A percentile compares a stretch with the other conserved stretches of the same genome.
Evolutionary conservation across 1,140 invertebrate genomes (phyloP).

Genomic region (Holotrichia oblita): DNA sequence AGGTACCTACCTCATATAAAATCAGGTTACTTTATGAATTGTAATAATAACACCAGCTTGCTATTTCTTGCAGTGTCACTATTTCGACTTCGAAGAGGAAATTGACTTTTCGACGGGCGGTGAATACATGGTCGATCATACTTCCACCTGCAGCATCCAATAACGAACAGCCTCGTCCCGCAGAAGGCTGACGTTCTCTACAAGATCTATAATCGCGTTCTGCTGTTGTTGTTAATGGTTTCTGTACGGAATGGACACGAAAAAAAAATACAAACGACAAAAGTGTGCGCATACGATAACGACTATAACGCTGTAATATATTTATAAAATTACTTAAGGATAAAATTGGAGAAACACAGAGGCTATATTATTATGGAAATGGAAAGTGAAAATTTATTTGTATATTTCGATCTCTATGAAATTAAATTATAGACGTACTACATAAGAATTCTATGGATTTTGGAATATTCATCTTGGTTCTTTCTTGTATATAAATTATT

Average conservation of each 20-base stretch:
- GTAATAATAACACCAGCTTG: not conserved
- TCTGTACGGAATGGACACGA: not conserved
- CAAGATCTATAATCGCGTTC: slow-evolving; percentile 7
- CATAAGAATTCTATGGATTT: not conserved
- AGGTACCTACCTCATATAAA: not conserved
- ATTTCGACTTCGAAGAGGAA: slow-evolving; percentile 60
- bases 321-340: not conserved
- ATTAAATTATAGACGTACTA: slow-evolving; percentile 5
- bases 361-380: slow-evolving; percentile 2
- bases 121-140: slow-evolving; percentile 55
- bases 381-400: not conserved
- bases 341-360: not conserved
- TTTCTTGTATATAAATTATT: slow-evolving; percentile 20
- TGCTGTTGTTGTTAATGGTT: slow-evolving; percentile 12
- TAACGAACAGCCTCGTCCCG: slow-evolving; percentile 49
- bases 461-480: slow-evolving; percentile 10
- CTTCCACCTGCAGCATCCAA: slow-evolving; percentile 58
- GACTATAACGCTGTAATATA: not conserved
- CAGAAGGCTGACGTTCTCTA: slow-evolving; percentile 22
- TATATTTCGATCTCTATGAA: slow-evolving; percentile 17
- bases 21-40: slow-evolving; percentile 17
- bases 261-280: not conserved
- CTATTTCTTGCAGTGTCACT: slow-evolving; percentile 57
- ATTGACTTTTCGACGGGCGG: slow-evolving; percentile 55
- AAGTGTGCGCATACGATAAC: no score